Evolutionary conservation across 2,113 vertebrate species (phyloP).

Genomic region (Diadophis punctatus): DNA sequence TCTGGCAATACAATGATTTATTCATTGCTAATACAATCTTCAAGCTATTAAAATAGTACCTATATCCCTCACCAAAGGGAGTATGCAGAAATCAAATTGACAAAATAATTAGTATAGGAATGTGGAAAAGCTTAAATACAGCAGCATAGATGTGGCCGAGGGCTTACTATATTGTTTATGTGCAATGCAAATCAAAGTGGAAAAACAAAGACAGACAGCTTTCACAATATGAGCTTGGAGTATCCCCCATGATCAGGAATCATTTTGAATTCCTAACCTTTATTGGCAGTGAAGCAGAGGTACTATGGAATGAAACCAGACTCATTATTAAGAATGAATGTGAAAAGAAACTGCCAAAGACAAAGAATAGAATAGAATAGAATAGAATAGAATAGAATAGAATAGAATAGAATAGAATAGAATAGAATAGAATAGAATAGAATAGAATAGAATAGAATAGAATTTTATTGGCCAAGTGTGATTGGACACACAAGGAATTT

Average conservation of each 20-base stretch:
- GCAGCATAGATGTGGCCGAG: background rate
- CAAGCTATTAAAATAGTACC: background rate
- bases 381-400: no score
- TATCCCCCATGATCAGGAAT: background rate
- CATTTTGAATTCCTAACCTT: background rate
- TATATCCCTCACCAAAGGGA: background rate
- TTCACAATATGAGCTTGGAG: background rate
- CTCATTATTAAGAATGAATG: background rate
- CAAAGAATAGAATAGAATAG: no score
- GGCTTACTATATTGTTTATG: background rate
- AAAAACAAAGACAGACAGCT: background rate
- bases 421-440: no score
- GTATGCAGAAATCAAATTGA: background rate
- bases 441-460: no score
- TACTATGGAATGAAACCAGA: background rate
- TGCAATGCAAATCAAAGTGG: background rate
- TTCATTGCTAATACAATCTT: background rate
- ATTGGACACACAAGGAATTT: no score
- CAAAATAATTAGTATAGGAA: background rate
- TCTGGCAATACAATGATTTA: background rate
- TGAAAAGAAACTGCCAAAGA: background rate
- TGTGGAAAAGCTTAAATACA: background rate
- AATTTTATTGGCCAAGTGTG: no score
- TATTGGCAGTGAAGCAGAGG: background rate
- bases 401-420: no score